Conservation (phyloP, 2,113 vertebrate species). For the Lophochroa leadbeateri region DNA sequence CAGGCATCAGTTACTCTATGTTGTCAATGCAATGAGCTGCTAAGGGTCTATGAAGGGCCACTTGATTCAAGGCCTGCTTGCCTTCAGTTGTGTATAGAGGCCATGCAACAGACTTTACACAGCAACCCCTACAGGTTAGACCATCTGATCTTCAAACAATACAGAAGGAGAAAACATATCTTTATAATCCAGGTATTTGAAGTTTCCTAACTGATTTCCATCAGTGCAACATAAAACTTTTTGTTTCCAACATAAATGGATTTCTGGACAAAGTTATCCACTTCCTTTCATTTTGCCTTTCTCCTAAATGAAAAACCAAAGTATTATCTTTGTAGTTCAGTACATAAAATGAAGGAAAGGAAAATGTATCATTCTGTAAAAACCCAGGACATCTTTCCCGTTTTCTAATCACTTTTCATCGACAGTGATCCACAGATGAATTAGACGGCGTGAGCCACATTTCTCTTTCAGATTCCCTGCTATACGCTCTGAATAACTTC, state of each 20-base stretch:
- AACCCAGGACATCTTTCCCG: neutral
- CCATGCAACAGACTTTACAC: neutral
- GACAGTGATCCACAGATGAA: neutral
- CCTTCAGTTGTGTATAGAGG: neutral
- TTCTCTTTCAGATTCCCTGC: constrained; percentile 9
- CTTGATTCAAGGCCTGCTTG: neutral
- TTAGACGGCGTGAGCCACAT: neutral
- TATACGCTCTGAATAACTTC: neutral
- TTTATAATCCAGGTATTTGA: neutral
- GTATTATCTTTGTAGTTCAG: neutral
- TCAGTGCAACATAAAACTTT: neutral
- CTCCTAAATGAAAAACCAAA: neutral
- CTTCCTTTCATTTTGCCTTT: neutral
- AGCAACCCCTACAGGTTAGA: neutral
- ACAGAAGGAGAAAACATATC: neutral
- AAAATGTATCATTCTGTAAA: constrained; percentile 5
- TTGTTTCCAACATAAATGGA: neutral
- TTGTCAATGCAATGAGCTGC: neutral
- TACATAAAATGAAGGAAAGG: neutral
- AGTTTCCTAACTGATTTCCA: neutral
- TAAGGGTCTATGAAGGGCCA: neutral
- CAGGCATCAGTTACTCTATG: neutral
- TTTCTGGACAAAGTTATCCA: neutral
- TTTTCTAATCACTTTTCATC: constrained; percentile 45
- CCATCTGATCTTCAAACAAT: neutral